Evolutionary conservation across 2,888 invertebrate genomes (phyloP), one percentile per base, ranked within the genome.

Genomic region (Meiosimyza decipiens): DNA sequence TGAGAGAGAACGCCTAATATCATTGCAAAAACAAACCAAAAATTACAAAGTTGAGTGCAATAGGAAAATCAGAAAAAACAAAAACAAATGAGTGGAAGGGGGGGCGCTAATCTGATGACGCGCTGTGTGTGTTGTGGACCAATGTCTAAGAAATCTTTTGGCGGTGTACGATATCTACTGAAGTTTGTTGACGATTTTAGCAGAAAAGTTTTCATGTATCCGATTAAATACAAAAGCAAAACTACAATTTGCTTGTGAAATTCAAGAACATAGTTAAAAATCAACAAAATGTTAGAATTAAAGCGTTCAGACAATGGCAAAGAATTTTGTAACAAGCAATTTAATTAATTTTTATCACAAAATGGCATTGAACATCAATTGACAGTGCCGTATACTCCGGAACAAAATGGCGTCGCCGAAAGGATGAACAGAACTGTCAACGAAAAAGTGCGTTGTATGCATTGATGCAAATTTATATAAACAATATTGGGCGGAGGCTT

Each of bases 401-500:
- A 28, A 22, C 28, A 59, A 57, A 16, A 18, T 18, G 22, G 18
- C 13, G 57, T 57, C 4, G 18, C 57, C 22, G 57, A 57, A 18
- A 18, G 57, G 57, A 57, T 57, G 57, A 57, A 57, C 6, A 18
- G 57, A 13, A 18, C 57, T 13, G 22, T 57, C 7, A 57, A 28
- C 16, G 57, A 57, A 18, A 57, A 57, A 57, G 57, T 57, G 9
- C 57, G 22, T 5, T 57, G 57, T 18, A 57, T 57, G 57, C 57
- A 16, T 22, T 18, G 73, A 77, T 54, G 74, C 77, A 13, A 52
- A 66, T 16, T 54, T 74, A 52, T 68, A 62, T 6, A 74, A 75
- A 50, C 28, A 4, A 1, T 73, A 72, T 66, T 79, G 76, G 76
- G 76, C 76, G 15, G 74, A 80, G 74, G 78, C 79, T n/a, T 71